Evolutionary conservation across 2,797 vertebrate genomes (phyloP).

Genomic region (Loris lydekkerianus): DNA sequence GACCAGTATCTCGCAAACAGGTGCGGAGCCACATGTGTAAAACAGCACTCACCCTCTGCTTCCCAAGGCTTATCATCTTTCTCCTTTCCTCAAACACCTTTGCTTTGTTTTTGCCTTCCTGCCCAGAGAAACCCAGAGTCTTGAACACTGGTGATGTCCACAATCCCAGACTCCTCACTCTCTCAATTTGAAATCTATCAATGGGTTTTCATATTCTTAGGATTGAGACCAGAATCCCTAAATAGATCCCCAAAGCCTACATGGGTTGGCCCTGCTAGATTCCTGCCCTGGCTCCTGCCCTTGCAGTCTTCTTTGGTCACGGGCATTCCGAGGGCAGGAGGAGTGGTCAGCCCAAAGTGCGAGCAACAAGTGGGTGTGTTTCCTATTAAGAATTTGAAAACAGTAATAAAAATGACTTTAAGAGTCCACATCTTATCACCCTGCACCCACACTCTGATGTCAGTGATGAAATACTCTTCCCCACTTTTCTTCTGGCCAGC

Average conservation of each 20-base stretch:
- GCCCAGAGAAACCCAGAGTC: not conserved
- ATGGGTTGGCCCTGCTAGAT: not conserved
- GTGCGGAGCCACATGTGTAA: not conserved
- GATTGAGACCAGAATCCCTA: not conserved
- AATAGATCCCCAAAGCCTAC: not conserved
- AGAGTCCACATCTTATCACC: not conserved
- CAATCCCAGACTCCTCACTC: not conserved
- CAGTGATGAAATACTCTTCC: not conserved
- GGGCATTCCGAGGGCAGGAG: not conserved
- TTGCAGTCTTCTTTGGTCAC: not conserved
- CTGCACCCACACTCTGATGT: no score
- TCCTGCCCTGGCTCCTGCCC: not conserved
- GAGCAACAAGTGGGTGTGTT: not conserved
- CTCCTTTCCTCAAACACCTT: not conserved
- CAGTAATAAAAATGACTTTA: not conserved
- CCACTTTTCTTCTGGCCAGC: not conserved
- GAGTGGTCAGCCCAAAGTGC: not conserved
- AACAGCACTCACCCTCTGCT: not conserved
- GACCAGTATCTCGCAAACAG: not conserved
- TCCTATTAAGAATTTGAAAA: conserved; percentile 4
- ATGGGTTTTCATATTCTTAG: not conserved
- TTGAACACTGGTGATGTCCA: not conserved
- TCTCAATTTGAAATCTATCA: not conserved
- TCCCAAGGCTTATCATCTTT: not conserved
- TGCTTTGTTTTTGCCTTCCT: not conserved